Base-by-base conservation (phyloP, 2,113 vertebrate genomes). In the Tympanuchus pallidicinctus region DNA sequence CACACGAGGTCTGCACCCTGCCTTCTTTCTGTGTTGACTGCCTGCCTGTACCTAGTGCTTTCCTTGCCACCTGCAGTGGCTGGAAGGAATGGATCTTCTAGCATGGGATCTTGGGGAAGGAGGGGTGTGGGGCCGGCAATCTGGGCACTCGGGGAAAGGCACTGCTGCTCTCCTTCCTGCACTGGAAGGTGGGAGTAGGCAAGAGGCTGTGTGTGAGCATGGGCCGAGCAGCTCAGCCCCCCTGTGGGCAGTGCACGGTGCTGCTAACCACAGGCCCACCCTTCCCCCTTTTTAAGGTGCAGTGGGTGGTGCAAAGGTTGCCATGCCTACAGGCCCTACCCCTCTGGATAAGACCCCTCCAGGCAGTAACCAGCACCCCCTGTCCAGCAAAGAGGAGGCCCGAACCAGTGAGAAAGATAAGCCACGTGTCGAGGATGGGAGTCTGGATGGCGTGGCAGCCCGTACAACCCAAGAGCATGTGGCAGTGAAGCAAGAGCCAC, bases 281-380 rank as follows among this genome's bases (percentile, higher is more conserved):
- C 97, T 97, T 95, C 98, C 98, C 98, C 98, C 97, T 99, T 98
- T 99, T 99, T 98, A 99, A 99, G 99, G 99, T 99, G 99, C 99
- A 99, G 99, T 99, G 99, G 99, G 99, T 98, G 99, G 99, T 95
- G 99, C 99, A 97, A 99, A 99, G 97, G 99, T 99, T 45, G 99
- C 99, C 91, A 98, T 99, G 98, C 98, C 99, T 96, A 99, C 99
- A 95, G 98, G 98, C 94, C 99, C 99, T 95, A 97, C 98, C 60
- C 98, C 99, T 92, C 97, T 99, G 94, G 99, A 99, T 74, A 98
- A 99, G 91, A 97, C 97, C 75, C 98, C 98, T 89, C 98, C 99
- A 0, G 99, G 99, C 94, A 98, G 98, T 97, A 98, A 99, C 90
- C 98, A 99, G 87, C 99, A 99, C 95, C 96, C 98, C 45, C 94